These are phyloP conservation scores for Indicator maculatus DNA, from an alignment of 2,113 vertebrate genomes.

Conservation along the genomic window DNA sequence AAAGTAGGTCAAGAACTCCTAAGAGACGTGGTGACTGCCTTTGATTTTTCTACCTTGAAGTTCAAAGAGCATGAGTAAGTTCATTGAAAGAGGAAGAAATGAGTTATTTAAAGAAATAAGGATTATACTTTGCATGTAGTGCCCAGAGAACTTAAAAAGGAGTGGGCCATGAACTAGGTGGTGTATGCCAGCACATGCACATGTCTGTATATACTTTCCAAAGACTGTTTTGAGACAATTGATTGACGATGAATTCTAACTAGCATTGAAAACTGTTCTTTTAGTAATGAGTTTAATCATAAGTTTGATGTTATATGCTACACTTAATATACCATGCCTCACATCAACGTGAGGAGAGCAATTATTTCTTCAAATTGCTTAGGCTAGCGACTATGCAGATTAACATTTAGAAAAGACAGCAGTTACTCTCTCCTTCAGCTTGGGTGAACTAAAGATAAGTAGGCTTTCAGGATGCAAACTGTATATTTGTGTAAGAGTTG, in stretches of 20 bases:
- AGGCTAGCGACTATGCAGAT: not conserved
- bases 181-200: fast-evolving
- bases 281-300: not conserved
- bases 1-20: conserved; percentile 79
- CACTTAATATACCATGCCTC: not conserved
- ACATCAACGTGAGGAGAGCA: not conserved
- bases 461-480: not conserved
- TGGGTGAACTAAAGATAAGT: not conserved
- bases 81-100: conserved; percentile 61
- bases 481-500: not conserved
- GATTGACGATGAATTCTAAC: not conserved
- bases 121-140: conserved; percentile 18
- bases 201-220: not conserved
- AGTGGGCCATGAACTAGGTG: not conserved
- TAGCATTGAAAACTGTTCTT: not conserved
- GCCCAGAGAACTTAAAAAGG: not conserved
- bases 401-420: not conserved
- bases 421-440: not conserved
- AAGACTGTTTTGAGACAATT: not conserved
- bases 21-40: conserved; percentile 73
- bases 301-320: not conserved
- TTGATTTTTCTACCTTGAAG: conserved; percentile 78
- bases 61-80: conserved; percentile 78
- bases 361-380: not conserved
- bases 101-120: conserved; percentile 64